phyloP scores from a whole-genome alignment of 2,113 vertebrate genomes.

The Channa maculata region DNA sequence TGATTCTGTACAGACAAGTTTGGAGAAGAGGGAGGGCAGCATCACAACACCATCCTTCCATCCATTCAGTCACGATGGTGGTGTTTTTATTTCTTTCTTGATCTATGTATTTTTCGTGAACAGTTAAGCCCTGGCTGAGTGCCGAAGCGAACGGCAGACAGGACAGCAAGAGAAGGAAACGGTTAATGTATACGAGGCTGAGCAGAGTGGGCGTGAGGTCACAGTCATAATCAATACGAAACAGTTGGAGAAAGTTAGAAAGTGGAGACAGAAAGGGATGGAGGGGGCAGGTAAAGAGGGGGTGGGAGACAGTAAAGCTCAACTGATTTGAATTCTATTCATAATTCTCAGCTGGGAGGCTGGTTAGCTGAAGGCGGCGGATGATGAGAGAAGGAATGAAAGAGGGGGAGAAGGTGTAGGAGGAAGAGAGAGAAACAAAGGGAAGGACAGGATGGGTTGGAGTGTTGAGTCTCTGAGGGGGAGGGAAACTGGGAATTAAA shows the following conservation, averaged over 20 bases:
- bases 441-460: constrained; percentile 70
- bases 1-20: background rate
- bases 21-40: background rate
- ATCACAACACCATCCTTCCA: background rate
- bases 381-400: constrained; percentile 73
- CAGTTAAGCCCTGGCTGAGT: constrained; percentile 11
- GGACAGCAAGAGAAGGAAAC: constrained; percentile 24
- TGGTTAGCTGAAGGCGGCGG: constrained; percentile 71
- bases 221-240: constrained; percentile 51
- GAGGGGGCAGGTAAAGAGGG: constrained; percentile 52
- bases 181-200: constrained; percentile 55
- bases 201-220: constrained; percentile 54
- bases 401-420: constrained; percentile 73
- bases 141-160: constrained; percentile 36
- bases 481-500: constrained; percentile 68
- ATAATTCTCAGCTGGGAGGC: constrained; percentile 74
- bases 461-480: constrained; percentile 67
- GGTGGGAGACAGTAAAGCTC: constrained; percentile 67
- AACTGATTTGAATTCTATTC: constrained; percentile 73
- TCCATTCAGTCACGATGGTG: constrained; percentile 9
- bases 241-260: constrained; percentile 63
- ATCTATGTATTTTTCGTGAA: background rate
- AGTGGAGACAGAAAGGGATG: constrained; percentile 42
- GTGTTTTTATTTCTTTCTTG: background rate
- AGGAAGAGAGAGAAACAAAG: constrained; percentile 75